These are phyloP conservation scores for Nephrotoma appendiculata DNA, from an alignment of 2,888 invertebrate genomes.

Conservation along the genomic window DNA sequence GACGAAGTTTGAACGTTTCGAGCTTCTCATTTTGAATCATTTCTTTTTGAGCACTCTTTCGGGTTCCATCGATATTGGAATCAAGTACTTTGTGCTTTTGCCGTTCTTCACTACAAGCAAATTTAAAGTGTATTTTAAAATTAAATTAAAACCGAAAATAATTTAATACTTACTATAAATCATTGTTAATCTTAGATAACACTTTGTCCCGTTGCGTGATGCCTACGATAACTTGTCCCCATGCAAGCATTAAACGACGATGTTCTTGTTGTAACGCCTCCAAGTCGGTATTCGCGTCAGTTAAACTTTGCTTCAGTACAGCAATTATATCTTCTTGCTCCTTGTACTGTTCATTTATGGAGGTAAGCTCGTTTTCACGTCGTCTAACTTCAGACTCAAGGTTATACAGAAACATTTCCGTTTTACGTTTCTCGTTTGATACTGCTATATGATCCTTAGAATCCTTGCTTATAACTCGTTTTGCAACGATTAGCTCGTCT, in stretches of 20 bases:
- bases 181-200: constrained; percentile 42
- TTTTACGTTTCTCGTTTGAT: constrained; percentile 27
- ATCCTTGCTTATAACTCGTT: constrained; percentile 28
- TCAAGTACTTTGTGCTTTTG: constrained; percentile 40
- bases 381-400: constrained; percentile 55
- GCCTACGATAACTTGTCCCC: constrained; percentile 59
- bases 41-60: constrained; percentile 48
- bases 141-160: constrained; percentile 7
- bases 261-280: constrained; percentile 57
- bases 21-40: constrained; percentile 51
- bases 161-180: constrained; percentile 37
- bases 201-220: constrained; percentile 54
- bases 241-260: constrained; percentile 50
- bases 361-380: constrained; percentile 47
- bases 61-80: constrained; percentile 47
- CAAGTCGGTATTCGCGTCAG: constrained; percentile 56
- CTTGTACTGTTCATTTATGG: constrained; percentile 46
- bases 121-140: constrained; percentile 7
- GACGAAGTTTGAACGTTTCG: constrained; percentile 41
- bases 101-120: constrained; percentile 37
- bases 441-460: constrained; percentile 27
- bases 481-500: constrained; percentile 26
- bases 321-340: constrained; percentile 50
- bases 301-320: constrained; percentile 40
- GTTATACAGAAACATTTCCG: constrained; percentile 51